These are phyloP conservation scores for Andrena cerasifolii DNA, from an alignment of 1,140 invertebrate genomes.

Conservation along the genomic window DNA sequence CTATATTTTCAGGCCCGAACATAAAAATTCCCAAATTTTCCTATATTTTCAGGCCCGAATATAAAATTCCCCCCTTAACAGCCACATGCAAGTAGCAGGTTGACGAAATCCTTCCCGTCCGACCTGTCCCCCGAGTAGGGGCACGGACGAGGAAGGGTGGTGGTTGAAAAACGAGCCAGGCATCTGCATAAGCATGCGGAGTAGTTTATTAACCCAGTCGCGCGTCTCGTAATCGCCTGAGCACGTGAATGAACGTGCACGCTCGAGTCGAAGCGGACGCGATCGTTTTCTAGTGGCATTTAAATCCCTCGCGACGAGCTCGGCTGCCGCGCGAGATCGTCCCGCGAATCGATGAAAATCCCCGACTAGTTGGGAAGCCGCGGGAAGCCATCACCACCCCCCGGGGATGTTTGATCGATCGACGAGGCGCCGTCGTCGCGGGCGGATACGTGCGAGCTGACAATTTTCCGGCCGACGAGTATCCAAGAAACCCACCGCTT, in stretches of 20 bases:
- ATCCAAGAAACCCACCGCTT: not conserved
- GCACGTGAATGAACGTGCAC: slow-evolving; percentile 30
- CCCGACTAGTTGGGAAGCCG: too few species aligned
- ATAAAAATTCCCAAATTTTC: too few species aligned
- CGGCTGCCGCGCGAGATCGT: not conserved
- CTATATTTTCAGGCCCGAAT: too few species aligned
- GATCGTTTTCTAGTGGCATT: slow-evolving; percentile 13
- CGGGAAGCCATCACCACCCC: not conserved
- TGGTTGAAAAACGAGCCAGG: slow-evolving; percentile 15
- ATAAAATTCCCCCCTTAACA: too few species aligned
- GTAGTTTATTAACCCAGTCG: slow-evolving; percentile 26
- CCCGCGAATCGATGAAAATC: slow-evolving; percentile 25
- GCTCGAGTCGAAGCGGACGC: too few species aligned
- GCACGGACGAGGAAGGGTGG: not conserved
- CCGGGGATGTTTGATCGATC: slow-evolving; percentile 39
- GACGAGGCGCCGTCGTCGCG: not conserved
- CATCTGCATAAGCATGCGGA: slow-evolving; percentile 15
- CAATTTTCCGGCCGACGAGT: slow-evolving; percentile 31
- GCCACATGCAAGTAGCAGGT: not conserved
- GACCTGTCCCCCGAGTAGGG: not conserved
- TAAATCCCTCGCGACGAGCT: slow-evolving; percentile 20
- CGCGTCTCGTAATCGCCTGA: not conserved
- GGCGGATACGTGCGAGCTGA: not conserved
- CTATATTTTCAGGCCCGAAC: too few species aligned
- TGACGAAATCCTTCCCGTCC: slow-evolving; percentile 4